phyloP scores from a whole-genome alignment of 1,140 invertebrate genomes.

The Ceratosolen solmsi region DNA sequence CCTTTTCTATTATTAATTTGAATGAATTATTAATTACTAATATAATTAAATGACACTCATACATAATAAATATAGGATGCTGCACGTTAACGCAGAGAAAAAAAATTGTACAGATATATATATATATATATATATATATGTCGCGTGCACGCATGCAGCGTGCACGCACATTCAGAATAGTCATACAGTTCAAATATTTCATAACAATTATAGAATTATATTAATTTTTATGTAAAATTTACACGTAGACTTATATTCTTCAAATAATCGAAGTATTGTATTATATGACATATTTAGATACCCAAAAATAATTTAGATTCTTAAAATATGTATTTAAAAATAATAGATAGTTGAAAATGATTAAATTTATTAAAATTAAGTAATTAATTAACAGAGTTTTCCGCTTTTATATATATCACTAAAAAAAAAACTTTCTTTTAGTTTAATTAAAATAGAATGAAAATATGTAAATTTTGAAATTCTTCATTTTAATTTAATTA shows the following conservation, averaged over 20 bases:
- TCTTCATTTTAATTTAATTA: constrained; percentile 33
- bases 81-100: not conserved
- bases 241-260: constrained; percentile 21
- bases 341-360: constrained; percentile 2
- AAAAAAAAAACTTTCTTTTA: not conserved
- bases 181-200: constrained; percentile 34
- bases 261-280: constrained; percentile 9
- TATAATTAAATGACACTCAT: not conserved
- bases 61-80: not conserved
- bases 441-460: constrained; percentile 9
- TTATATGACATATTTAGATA: constrained; percentile 28
- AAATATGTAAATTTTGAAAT: constrained; percentile 8
- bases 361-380: constrained; percentile 18
- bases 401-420: constrained; percentile 9
- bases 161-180: not conserved
- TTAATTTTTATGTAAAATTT: constrained; percentile 36
- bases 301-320: constrained; percentile 36
- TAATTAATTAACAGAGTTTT: not conserved
- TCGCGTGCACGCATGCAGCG: not conserved
- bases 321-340: constrained; percentile 33
- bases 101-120: not conserved
- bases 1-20: not conserved
- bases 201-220: constrained; percentile 8
- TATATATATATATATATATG: not conserved
- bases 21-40: not conserved